Evolutionary conservation across 2,888 invertebrate species (phyloP).

Genomic region (Lycocerus yunnanus): DNA sequence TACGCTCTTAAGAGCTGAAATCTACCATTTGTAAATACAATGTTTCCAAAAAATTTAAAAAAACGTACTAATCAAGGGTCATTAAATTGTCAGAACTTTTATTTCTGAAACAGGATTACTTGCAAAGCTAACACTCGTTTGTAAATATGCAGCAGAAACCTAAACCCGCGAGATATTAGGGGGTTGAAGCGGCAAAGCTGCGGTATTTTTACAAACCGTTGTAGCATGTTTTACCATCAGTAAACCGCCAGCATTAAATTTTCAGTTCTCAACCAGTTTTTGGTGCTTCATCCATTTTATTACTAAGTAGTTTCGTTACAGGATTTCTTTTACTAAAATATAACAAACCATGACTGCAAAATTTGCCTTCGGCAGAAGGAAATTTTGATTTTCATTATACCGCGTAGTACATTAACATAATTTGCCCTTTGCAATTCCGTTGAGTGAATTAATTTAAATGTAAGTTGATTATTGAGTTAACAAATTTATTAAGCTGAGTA

Average conservation of each 20-base stretch:
- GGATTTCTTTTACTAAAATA: constrained; percentile 12
- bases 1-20: not conserved
- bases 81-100: constrained; percentile 1
- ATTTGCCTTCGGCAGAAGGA: not conserved
- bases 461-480: not conserved
- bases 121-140: constrained; percentile 6
- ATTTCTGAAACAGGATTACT: not conserved
- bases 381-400: not conserved
- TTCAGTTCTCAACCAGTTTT: constrained; percentile 21
- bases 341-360: not conserved
- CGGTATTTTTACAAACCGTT: constrained; percentile 33
- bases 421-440: not conserved
- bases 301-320: not conserved
- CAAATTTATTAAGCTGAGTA: not conserved
- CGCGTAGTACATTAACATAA: not conserved
- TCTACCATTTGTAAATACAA: not conserved
- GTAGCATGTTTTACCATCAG: constrained; percentile 26
- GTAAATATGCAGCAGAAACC: constrained; percentile 15
- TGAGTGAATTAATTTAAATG: not conserved
- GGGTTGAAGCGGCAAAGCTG: constrained; percentile 21
- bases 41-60: not conserved
- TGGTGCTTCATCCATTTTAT: not conserved
- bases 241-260: constrained; percentile 28
- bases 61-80: not conserved
- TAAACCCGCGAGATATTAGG: constrained; percentile 21